phyloP scores from a whole-genome alignment of 2,113 vertebrate species.

The Butorides virescens region DNA sequence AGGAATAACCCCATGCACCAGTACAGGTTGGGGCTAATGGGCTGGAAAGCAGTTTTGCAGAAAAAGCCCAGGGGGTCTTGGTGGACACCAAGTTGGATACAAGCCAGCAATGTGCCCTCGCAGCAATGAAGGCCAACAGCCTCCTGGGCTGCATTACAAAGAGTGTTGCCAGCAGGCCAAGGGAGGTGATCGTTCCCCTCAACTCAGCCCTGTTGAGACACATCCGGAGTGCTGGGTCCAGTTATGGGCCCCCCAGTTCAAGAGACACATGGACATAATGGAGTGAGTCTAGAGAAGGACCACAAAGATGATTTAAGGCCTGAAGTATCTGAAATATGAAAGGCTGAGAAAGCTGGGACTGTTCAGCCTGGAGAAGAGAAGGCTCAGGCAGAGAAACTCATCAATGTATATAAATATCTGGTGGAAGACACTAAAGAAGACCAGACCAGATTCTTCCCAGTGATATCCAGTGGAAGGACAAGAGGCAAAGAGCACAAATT shows the following conservation, averaged over 20 bases:
- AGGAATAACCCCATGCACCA: background rate
- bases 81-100: background rate
- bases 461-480: background rate
- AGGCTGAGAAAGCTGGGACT: background rate
- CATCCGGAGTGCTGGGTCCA: background rate
- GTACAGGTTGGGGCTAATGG: background rate
- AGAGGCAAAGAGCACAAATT: background rate
- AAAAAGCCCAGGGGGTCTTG: background rate
- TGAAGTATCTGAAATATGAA: background rate
- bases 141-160: background rate
- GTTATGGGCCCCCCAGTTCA: background rate
- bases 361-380: background rate
- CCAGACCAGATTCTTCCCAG: background rate
- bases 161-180: rapidly evolving
- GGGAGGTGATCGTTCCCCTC: background rate
- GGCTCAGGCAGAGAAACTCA: background rate
- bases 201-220: background rate
- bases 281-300: background rate
- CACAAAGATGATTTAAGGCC: background rate
- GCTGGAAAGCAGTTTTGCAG: background rate
- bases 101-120: background rate
- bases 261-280: background rate
- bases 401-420: background rate
- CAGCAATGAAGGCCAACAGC: background rate
- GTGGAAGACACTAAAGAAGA: background rate